These are phyloP conservation scores for Zaprionus davidi DNA, from an alignment of 1,140 invertebrate genomes.

Conservation along the genomic window DNA sequence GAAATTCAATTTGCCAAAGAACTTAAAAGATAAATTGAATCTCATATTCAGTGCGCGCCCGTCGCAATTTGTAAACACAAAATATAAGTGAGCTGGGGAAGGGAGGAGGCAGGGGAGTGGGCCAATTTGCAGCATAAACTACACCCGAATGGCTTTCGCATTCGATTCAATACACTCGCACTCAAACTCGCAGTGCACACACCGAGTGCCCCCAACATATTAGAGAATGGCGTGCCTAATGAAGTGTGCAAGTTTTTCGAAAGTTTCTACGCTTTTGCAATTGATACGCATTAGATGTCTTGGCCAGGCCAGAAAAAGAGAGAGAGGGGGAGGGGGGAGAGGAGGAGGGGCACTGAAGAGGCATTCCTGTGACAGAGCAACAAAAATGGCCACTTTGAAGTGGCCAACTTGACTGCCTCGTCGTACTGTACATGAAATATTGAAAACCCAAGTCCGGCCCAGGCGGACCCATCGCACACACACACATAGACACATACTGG, in stretches of 20 bases:
- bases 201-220: conserved; percentile 18
- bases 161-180: conserved; percentile 26
- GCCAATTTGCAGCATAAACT: conserved; percentile 25
- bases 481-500: neutral
- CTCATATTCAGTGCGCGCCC: conserved; percentile 1
- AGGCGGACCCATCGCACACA: neutral
- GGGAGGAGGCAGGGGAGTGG: neutral
- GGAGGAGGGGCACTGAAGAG: neutral
- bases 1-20: conserved; percentile 9
- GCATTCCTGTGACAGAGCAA: neutral
- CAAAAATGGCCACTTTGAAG: conserved; percentile 14
- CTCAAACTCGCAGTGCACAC: neutral
- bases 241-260: conserved; percentile 54
- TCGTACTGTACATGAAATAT: conserved; percentile 35
- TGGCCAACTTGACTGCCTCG: conserved; percentile 2
- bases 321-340: neutral
- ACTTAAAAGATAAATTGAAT: conserved; percentile 10
- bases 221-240: conserved; percentile 49
- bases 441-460: conserved; percentile 28
- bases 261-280: conserved; percentile 49
- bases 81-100: neutral
- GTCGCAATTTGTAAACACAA: conserved; percentile 8
- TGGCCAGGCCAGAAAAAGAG: neutral
- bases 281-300: conserved; percentile 46
- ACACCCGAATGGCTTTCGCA: conserved; percentile 14